phyloP scores from a whole-genome alignment of 2,113 vertebrate genomes.

The Datnioides undecimradiatus region DNA sequence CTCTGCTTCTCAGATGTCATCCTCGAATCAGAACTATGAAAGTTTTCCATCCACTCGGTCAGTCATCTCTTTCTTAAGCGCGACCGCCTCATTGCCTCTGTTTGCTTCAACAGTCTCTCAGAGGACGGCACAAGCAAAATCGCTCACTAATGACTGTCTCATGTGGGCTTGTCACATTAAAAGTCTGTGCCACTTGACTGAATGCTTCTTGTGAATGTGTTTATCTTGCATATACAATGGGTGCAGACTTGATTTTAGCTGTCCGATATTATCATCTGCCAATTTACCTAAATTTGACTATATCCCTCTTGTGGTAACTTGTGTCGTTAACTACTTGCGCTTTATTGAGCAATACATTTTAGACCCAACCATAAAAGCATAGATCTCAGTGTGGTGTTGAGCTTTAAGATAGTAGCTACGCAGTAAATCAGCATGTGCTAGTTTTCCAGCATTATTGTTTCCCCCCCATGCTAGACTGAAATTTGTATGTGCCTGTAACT shows the following conservation, averaged over 20 bases:
- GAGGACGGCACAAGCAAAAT: not conserved
- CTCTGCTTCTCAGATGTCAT: conserved; percentile 26
- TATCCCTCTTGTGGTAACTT: not conserved
- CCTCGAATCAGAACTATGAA: not conserved
- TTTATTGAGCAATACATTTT: not conserved
- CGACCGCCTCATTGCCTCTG: conserved; percentile 1
- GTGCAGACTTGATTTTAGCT: conserved; percentile 5
- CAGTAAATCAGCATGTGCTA: not conserved
- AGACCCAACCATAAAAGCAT: too few relatives aligned
- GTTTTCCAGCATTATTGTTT: not conserved
- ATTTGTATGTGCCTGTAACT: not conserved
- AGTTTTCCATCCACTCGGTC: conserved; percentile 2
- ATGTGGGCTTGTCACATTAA: not conserved
- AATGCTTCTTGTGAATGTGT: conserved; percentile 35
- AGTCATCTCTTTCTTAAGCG: not conserved
- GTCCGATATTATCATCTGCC: conserved; percentile 18
- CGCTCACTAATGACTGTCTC: not conserved
- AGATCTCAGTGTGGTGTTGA: not conserved
- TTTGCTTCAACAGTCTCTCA: conserved; percentile 18
- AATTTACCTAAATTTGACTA: not conserved
- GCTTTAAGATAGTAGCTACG: not conserved
- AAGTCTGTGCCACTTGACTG: not conserved
- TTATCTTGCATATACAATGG: not conserved
- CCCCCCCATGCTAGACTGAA: not conserved
- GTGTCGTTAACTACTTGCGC: accelerated